Percentiles rank a stretch among this genome's conserved stretches.
These are phyloP conservation scores for Lasioglossum albipes DNA, from an alignment of 1,140 invertebrate species.

Conservation along the genomic window DNA sequence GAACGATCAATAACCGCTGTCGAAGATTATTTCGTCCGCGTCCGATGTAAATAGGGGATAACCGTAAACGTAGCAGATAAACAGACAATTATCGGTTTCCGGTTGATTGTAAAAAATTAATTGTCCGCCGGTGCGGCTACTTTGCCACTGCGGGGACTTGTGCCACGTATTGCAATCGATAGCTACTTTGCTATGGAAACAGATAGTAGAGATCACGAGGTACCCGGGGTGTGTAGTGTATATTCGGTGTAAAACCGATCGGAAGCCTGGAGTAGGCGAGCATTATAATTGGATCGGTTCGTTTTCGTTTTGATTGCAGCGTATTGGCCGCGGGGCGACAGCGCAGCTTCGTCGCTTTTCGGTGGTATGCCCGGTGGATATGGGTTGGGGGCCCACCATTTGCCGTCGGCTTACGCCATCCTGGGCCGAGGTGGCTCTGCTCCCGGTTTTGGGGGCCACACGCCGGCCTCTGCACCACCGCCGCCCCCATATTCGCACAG, in stretches of 20 bases:
- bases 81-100: too few relatives aligned
- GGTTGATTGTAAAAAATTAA: too few relatives aligned
- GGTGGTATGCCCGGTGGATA: conserved; percentile 81
- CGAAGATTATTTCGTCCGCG: too few relatives aligned
- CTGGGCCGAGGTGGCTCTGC: conserved; percentile 74
- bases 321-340: conserved; percentile 83
- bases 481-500: conserved; percentile 79
- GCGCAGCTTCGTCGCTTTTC: conserved; percentile 78
- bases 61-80: too few relatives aligned
- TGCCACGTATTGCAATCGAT: too few relatives aligned
- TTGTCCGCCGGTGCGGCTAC: too few relatives aligned
- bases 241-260: too few relatives aligned
- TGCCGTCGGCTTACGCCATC: conserved; percentile 78
- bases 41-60: too few relatives aligned
- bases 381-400: conserved; percentile 80
- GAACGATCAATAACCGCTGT: too few relatives aligned
- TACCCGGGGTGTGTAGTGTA: too few relatives aligned
- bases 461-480: conserved; percentile 79
- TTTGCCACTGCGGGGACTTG: too few relatives aligned
- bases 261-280: neutral
- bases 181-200: neutral
- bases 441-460: conserved; percentile 81
- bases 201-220: too few relatives aligned
- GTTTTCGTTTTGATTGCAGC: conserved; percentile 79
- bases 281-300: conserved; percentile 2